Evolutionary conservation across 2,797 vertebrate species (phyloP).

Genomic region (Ceyx erithaca): DNA sequence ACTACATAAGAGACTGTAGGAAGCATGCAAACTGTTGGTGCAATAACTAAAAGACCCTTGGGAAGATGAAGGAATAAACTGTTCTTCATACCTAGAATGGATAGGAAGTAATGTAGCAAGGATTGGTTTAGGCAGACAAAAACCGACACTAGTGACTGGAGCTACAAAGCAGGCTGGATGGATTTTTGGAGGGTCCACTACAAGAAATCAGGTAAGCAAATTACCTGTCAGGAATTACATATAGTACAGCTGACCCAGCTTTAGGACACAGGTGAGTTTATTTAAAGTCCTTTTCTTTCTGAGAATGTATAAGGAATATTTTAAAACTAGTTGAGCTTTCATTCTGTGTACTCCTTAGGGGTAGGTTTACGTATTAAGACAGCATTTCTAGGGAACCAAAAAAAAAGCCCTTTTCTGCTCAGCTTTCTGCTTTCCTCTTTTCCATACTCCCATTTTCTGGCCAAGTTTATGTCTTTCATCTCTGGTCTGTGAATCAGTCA

Average conservation of each 20-base stretch:
- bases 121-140: background rate
- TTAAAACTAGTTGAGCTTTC: background rate
- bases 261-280: background rate
- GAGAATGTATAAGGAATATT: background rate
- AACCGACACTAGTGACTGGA: background rate
- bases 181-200: background rate
- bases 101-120: background rate
- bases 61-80: background rate
- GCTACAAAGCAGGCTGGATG: background rate
- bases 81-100: rapidly evolving
- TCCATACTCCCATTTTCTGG: background rate
- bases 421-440: background rate
- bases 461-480: background rate
- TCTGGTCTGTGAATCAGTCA: background rate
- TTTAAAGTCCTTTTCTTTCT: background rate
- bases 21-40: background rate
- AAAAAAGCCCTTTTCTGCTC: background rate
- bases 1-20: background rate
- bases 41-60: background rate
- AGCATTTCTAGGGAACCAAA: background rate
- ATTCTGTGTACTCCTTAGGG: rapidly evolving
- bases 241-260: background rate
- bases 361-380: background rate
- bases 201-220: background rate
- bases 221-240: background rate